Percentiles rank a stretch among this genome's conserved stretches.
Conservation (phyloP, 2,797 vertebrate species). For the Enteromius argenteus region DNA sequence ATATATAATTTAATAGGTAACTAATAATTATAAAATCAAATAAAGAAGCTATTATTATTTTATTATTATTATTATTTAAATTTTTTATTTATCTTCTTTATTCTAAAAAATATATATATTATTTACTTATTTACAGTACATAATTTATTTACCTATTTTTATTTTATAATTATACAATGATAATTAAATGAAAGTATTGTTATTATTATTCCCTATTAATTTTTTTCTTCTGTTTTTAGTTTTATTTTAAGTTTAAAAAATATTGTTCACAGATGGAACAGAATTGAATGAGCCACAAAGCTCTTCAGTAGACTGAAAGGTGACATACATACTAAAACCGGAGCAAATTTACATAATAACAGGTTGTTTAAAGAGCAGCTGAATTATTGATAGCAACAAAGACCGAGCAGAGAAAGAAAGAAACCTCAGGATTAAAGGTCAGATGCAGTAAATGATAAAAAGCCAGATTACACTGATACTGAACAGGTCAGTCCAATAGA, state of each 20-base stretch:
- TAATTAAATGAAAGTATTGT: not conserved
- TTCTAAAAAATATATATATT: not conserved
- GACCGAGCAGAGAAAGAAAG: not conserved
- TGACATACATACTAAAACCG: not conserved
- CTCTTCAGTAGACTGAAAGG: not conserved
- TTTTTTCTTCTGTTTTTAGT: not conserved
- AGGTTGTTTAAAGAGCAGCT: slow-evolving; percentile 30
- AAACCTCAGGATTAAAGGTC: not conserved
- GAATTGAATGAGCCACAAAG: not conserved
- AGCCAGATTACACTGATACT: not conserved
- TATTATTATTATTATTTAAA: not conserved
- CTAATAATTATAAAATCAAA: not conserved
- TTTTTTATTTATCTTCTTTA: not conserved
- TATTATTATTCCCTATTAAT: not conserved
- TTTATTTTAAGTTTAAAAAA: too few relatives aligned
- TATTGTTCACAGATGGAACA: not conserved
- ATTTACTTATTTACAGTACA: not conserved
- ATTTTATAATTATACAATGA: not conserved
- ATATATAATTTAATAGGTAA: not conserved
- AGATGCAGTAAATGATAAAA: not conserved
- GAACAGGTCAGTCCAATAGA: not conserved
- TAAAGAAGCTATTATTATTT: not conserved
- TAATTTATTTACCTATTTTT: not conserved
- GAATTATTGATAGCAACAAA: slow-evolving; percentile 29
- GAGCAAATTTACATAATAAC: slow-evolving; percentile 8